Conservation (phyloP, 2,113 vertebrate species). For the Hemichromis elongatus region DNA sequence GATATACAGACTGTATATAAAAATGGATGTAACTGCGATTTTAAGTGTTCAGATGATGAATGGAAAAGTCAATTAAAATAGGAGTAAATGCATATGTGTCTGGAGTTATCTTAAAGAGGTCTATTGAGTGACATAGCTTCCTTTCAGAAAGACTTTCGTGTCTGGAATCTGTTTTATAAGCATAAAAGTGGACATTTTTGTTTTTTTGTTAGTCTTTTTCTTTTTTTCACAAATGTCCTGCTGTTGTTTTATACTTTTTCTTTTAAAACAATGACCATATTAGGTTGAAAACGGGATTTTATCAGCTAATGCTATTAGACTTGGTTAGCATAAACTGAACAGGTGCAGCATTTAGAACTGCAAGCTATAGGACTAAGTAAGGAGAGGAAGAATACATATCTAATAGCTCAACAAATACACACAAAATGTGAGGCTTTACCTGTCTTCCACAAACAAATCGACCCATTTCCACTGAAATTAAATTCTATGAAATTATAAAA, state of each 20-base stretch:
- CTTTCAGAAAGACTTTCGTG: not conserved
- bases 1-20: not conserved
- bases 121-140: too few species aligned
- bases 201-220: not conserved
- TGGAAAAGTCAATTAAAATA: not conserved
- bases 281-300: too few species aligned
- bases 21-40: not conserved
- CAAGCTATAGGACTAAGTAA: not conserved
- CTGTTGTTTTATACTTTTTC: not conserved
- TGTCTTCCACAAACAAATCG: not conserved
- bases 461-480: not conserved
- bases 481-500: not conserved
- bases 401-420: not conserved
- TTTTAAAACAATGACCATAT: too few species aligned
- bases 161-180: not conserved
- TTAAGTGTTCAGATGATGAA: not conserved
- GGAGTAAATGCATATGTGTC: not conserved
- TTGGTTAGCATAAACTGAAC: not conserved
- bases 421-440: not conserved
- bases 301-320: not conserved
- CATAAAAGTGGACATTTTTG: not conserved
- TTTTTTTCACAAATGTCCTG: not conserved
- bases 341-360: not conserved
- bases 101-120: not conserved
- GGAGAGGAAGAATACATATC: not conserved